Evolutionary conservation across 2,888 invertebrate genomes (phyloP).

Genomic region (Gryllus longicercus): DNA sequence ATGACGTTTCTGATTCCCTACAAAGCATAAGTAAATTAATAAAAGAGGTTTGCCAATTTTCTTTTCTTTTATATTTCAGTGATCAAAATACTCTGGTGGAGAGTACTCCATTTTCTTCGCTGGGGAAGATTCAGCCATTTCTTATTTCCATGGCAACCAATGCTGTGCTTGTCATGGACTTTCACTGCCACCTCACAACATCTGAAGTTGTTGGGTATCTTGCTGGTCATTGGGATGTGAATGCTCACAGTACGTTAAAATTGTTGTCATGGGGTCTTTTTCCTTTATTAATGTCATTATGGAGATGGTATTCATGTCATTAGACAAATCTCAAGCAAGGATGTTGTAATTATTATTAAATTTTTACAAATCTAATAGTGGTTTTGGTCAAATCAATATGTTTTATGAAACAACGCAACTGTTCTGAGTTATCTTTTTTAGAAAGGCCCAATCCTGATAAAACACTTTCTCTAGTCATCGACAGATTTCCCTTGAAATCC

Average conservation of each 20-base stretch:
- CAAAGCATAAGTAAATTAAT: background rate
- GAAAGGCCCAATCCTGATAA: too few species aligned
- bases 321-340: too few species aligned
- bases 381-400: too few species aligned
- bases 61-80: conserved; percentile 50
- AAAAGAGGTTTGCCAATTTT: conserved; percentile 12
- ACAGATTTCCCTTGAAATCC: too few species aligned
- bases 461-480: too few species aligned
- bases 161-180: conserved; percentile 81
- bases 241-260: conserved; percentile 76
- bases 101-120: conserved; percentile 79
- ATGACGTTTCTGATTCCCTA: conserved; percentile 19
- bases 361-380: too few species aligned
- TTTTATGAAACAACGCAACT: too few species aligned
- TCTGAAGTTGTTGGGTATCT: conserved; percentile 95
- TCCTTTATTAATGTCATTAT: too few species aligned
- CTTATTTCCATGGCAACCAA: conserved; percentile 82
- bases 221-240: conserved; percentile 92
- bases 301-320: too few species aligned
- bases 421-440: too few species aligned
- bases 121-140: conserved; percentile 91
- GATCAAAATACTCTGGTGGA: conserved; percentile 87
- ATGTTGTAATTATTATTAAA: too few species aligned
- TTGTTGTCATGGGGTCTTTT: too few species aligned
- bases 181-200: conserved; percentile 90